These are phyloP conservation scores for Ceratina japonica DNA, from an alignment of 1,140 invertebrate species.

Conservation along the genomic window DNA sequence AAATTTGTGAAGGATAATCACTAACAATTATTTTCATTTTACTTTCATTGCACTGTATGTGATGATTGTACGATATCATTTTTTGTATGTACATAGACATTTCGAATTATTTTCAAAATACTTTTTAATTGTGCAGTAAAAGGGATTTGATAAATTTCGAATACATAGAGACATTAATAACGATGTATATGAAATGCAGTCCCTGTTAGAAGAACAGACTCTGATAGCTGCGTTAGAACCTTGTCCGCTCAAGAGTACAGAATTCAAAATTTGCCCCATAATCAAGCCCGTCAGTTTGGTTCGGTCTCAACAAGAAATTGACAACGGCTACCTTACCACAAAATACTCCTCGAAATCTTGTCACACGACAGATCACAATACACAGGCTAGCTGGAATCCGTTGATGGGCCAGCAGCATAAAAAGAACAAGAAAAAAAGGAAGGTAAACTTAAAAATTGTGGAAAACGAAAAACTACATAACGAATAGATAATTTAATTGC, in stretches of 20 bases:
- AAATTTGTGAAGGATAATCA: slow-evolving; percentile 44
- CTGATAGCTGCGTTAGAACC: slow-evolving; percentile 74
- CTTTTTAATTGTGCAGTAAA: neutral
- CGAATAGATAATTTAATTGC: no score
- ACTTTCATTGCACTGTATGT: slow-evolving; percentile 32
- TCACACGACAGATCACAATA: slow-evolving; percentile 70
- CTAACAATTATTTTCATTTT: slow-evolving; percentile 45
- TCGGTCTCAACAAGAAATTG: slow-evolving; percentile 70
- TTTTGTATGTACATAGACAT: no score
- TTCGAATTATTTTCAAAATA: slow-evolving; percentile 40
- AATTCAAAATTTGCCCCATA: slow-evolving; percentile 70
- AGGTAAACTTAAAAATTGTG: slow-evolving; percentile 69
- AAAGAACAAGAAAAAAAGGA: slow-evolving; percentile 77
- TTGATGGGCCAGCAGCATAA: slow-evolving; percentile 73
- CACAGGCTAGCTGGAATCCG: slow-evolving; percentile 71
- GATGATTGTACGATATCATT: slow-evolving; percentile 30
- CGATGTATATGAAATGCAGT: slow-evolving; percentile 67
- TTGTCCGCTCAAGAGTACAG: slow-evolving; percentile 70
- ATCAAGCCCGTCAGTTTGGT: slow-evolving; percentile 65
- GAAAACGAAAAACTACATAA: slow-evolving; percentile 43
- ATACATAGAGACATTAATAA: slow-evolving; percentile 50
- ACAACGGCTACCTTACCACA: slow-evolving; percentile 69
- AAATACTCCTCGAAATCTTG: slow-evolving; percentile 72
- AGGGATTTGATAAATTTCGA: slow-evolving; percentile 53
- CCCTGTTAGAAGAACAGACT: slow-evolving; percentile 66